Percentiles rank a stretch among this genome's conserved stretches.
Evolutionary conservation across 2,888 invertebrate genomes (phyloP).

Genomic region (Acholoe squamosa): DNA sequence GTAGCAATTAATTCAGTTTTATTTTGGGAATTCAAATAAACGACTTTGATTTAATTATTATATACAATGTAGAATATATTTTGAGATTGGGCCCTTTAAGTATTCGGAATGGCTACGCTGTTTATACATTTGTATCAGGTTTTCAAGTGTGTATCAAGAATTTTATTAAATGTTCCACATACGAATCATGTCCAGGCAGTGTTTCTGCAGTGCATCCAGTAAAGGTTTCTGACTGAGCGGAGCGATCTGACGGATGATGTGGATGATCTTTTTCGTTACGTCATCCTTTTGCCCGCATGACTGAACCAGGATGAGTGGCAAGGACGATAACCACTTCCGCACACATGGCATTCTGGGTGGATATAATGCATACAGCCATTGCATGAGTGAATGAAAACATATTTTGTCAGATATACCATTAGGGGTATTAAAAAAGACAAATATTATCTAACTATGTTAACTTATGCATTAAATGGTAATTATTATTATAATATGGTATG

Average conservation of each 20-base stretch:
- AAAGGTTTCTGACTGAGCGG: constrained; percentile 3
- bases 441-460: no score
- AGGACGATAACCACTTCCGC: background rate
- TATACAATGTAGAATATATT: background rate
- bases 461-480: no score
- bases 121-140: no score
- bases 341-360: constrained; percentile 41
- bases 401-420: no score
- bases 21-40: no score
- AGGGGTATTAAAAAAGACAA: no score
- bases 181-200: background rate
- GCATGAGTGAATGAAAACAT: no score
- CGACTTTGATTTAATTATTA: background rate
- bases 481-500: no score
- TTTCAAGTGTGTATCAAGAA: no score
- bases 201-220: constrained; percentile 3
- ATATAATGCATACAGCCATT: background rate
- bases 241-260: constrained; percentile 16
- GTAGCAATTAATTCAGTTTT: no score
- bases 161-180: background rate
- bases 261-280: background rate
- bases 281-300: background rate
- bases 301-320: background rate
- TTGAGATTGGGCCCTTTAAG: no score
- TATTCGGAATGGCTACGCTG: no score